These are phyloP conservation scores for Morpho achilles DNA, from an alignment of 2,888 invertebrate species.

Conservation along the genomic window DNA sequence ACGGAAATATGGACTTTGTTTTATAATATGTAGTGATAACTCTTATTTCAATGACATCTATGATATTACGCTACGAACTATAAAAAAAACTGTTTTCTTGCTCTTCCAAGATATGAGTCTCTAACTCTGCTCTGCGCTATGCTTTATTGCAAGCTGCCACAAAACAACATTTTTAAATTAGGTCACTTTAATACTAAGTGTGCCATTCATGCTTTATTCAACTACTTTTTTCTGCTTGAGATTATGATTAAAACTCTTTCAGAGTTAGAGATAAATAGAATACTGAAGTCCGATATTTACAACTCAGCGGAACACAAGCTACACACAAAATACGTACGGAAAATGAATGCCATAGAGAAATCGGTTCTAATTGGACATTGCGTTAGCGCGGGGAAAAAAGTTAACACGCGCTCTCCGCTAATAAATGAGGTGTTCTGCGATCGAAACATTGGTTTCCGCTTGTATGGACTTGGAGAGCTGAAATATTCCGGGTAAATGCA, in stretches of 20 bases:
- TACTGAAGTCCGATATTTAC: constrained; percentile 73
- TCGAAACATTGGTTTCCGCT: constrained; percentile 65
- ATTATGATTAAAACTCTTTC: constrained; percentile 6
- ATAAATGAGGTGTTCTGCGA: constrained; percentile 62
- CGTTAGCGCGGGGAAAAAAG: constrained; percentile 51
- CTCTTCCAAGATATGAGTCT: too few relatives aligned
- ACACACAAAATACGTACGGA: constrained; percentile 26
- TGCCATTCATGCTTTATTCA: background rate
- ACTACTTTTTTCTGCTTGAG: background rate
- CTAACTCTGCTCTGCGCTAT: too few relatives aligned
- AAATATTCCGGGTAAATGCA: constrained; percentile 37
- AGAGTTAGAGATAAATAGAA: constrained; percentile 78
- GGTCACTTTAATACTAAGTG: background rate
- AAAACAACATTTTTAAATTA: background rate
- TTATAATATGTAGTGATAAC: too few relatives aligned
- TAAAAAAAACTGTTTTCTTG: too few relatives aligned
- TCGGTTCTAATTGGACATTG: constrained; percentile 58
- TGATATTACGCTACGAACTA: too few relatives aligned
- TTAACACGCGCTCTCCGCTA: constrained; percentile 70
- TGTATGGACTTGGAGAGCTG: constrained; percentile 66
- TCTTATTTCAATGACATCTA: too few relatives aligned
- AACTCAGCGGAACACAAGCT: constrained; percentile 61
- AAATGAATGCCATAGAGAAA: constrained; percentile 30
- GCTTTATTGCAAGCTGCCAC: too few relatives aligned
- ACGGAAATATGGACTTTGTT: too few relatives aligned